Percentiles rank a stretch among this genome's conserved stretches.
Evolutionary conservation across 2,888 invertebrate species (phyloP).

Genomic region (Invenusta paracnida): DNA sequence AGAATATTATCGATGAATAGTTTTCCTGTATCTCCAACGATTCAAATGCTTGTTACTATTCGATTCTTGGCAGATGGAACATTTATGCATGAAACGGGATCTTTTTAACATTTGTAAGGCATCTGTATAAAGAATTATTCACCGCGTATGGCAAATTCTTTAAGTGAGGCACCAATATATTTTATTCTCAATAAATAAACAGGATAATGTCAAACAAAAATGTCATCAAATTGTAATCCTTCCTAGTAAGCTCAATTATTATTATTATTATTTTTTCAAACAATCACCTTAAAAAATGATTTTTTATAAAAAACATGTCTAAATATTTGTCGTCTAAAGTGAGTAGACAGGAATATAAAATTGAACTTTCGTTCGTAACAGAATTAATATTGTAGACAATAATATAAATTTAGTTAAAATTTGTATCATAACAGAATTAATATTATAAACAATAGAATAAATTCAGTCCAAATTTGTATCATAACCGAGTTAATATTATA

Average conservation of each 20-base stretch:
- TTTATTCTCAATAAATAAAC: background rate
- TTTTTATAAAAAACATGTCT: background rate
- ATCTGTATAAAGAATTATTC: conserved; percentile 21
- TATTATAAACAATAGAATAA: background rate
- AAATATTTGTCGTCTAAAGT: background rate
- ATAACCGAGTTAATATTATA: too few species aligned
- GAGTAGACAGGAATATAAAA: background rate
- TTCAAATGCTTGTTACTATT: background rate
- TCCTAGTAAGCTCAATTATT: background rate
- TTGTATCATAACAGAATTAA: too few species aligned
- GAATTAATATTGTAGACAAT: too few species aligned
- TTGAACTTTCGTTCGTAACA: background rate
- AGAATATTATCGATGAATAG: background rate
- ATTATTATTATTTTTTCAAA: background rate
- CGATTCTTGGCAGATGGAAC: conserved; percentile 21
- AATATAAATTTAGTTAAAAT: too few species aligned
- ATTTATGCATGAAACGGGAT: background rate
- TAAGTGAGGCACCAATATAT: background rate
- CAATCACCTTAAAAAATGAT: background rate
- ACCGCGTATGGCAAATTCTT: background rate
- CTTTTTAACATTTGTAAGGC: background rate
- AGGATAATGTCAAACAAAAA: background rate
- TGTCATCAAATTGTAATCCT: background rate
- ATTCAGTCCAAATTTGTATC: background rate
- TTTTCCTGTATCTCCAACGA: background rate